phyloP scores from a whole-genome alignment of 2,888 invertebrate genomes.

The Frankliniella intonsa region DNA sequence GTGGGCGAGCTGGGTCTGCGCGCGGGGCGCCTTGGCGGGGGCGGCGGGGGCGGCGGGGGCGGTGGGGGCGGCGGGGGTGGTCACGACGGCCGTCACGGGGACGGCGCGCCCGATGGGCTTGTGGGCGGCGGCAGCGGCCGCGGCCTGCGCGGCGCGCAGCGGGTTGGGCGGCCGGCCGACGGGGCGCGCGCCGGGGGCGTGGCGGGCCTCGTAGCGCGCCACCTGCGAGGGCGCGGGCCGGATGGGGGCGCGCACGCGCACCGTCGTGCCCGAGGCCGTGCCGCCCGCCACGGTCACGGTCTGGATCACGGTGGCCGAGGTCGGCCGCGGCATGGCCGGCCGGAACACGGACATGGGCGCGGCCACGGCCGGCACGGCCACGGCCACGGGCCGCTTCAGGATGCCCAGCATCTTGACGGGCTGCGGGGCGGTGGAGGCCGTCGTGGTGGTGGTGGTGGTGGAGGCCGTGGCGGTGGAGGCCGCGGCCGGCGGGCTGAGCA shows the following conservation, averaged over 20 bases:
- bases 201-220: not conserved
- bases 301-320: not conserved
- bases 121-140: not conserved
- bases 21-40: not conserved
- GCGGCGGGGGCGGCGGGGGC: not conserved
- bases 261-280: not conserved
- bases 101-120: not conserved
- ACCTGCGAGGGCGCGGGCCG: not conserved
- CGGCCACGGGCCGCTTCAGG: not conserved
- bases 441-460: not conserved
- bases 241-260: not conserved
- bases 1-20: not conserved
- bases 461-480: not conserved
- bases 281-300: not conserved
- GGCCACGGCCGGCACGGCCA: not conserved
- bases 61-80: not conserved
- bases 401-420: not conserved
- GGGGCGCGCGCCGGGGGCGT: not conserved
- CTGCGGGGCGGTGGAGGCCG: not conserved
- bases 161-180: not conserved
- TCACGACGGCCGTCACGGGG: not conserved
- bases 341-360: not conserved
- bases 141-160: not conserved
- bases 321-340: not conserved
- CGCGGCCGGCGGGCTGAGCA: not conserved